Evolutionary conservation across 2,888 invertebrate species (phyloP).

Genomic region (Panzeria rudis): DNA sequence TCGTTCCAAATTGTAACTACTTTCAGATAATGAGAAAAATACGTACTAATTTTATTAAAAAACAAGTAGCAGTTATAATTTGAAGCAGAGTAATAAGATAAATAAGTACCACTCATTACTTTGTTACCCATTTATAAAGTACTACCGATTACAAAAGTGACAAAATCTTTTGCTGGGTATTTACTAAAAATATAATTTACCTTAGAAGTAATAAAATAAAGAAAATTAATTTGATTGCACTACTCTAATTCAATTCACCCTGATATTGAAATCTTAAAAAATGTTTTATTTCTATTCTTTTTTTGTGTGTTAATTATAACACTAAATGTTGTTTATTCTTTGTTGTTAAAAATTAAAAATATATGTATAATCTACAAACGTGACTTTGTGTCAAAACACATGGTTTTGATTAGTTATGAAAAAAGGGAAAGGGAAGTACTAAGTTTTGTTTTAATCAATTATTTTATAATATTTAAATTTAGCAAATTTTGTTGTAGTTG

Average conservation of each 20-base stretch:
- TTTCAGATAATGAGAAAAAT: too few species aligned
- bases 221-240: not conserved
- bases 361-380: slow-evolving; percentile 35
- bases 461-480: not conserved
- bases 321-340: not conserved
- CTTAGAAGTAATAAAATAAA: not conserved
- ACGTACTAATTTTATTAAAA: too few species aligned
- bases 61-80: too few species aligned
- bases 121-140: too few species aligned
- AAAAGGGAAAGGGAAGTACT: not conserved
- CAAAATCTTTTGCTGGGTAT: too few species aligned
- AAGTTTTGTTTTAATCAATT: not conserved
- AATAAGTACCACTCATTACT: too few species aligned
- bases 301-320: not conserved
- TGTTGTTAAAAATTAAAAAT: not conserved
- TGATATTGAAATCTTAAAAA: slow-evolving; percentile 29
- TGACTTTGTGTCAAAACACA: slow-evolving; percentile 54
- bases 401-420: not conserved
- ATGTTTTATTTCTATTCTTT: slow-evolving; percentile 14
- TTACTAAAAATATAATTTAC: not conserved
- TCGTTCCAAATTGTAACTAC: too few species aligned
- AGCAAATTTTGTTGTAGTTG: slow-evolving; percentile 1
- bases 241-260: slow-evolving; percentile 8
- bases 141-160: too few species aligned
- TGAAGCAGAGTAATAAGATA: too few species aligned